Evolutionary conservation across 2,797 vertebrate species (phyloP).

Genomic region (Labeo calbasu): DNA sequence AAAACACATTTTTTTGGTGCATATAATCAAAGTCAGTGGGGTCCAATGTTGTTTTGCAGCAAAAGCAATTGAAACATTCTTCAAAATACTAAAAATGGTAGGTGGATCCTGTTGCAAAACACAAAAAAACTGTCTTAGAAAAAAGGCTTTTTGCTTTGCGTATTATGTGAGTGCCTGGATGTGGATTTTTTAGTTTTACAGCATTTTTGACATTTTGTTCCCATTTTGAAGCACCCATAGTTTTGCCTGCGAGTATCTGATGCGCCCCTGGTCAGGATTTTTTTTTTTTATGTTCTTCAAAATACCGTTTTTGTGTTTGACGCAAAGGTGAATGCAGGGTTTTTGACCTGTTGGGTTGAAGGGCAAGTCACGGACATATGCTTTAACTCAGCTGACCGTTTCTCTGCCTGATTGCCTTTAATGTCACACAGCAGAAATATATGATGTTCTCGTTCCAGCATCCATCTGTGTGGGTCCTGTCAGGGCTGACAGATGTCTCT

Average conservation of each 20-base stretch:
- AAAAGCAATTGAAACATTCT: background rate
- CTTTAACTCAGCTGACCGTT: conserved; percentile 40
- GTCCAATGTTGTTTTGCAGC: background rate
- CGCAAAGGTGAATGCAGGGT: background rate
- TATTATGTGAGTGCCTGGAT: background rate
- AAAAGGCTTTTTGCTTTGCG: no score
- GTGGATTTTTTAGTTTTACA: no score
- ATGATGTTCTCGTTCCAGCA: conserved; percentile 35
- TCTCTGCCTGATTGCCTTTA: conserved; percentile 52
- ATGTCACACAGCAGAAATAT: conserved; percentile 46
- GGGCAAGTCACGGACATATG: conserved; percentile 35
- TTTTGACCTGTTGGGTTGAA: conserved; percentile 29
- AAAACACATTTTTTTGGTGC: background rate
- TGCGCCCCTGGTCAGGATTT: no score
- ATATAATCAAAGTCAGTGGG: background rate
- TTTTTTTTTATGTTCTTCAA: background rate
- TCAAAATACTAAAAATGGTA: background rate
- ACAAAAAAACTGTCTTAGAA: no score
- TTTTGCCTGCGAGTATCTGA: background rate
- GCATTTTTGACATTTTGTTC: no score
- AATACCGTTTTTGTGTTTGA: background rate
- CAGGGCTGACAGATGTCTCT: conserved; percentile 51
- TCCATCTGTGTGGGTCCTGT: conserved; percentile 50
- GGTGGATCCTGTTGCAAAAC: no score
- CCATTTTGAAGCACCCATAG: background rate